Conservation (phyloP, 2,113 vertebrate species). For the Dromas ardeola region DNA sequence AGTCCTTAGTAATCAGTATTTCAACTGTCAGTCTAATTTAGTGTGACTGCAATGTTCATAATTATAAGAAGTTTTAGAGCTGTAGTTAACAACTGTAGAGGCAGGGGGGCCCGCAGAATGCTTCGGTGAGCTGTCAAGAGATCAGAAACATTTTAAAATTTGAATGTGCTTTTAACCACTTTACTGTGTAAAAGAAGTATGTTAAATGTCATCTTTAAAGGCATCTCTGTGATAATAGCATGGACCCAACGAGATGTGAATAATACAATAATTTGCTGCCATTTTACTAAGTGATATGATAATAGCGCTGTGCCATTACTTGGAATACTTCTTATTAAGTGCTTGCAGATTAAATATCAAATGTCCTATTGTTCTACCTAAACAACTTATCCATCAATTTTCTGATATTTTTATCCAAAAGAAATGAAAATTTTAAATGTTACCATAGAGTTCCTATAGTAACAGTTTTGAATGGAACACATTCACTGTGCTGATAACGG, state of each 20-base stretch:
- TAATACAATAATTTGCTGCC: slow-evolving; percentile 73
- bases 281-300: slow-evolving; percentile 71
- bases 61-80: slow-evolving; percentile 74
- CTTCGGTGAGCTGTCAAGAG: slow-evolving; percentile 62
- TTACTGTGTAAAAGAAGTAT: slow-evolving; percentile 59
- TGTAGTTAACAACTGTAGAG: slow-evolving; percentile 63
- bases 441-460: slow-evolving; percentile 50
- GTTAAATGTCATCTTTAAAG: slow-evolving; percentile 69
- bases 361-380: slow-evolving; percentile 69
- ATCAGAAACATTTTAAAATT: slow-evolving; percentile 66
- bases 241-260: slow-evolving; percentile 66
- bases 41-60: slow-evolving; percentile 69
- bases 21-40: slow-evolving; percentile 76
- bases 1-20: slow-evolving; percentile 75
- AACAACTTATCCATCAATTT: slow-evolving; percentile 72
- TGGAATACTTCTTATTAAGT: slow-evolving; percentile 69
- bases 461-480: slow-evolving; percentile 53
- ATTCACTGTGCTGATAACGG: not conserved
- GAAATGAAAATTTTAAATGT: slow-evolving; percentile 51
- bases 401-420: slow-evolving; percentile 72
- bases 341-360: slow-evolving; percentile 66
- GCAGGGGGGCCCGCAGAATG: slow-evolving; percentile 58
- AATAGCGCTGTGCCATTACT: slow-evolving; percentile 68
- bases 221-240: slow-evolving; percentile 61
- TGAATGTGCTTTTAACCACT: slow-evolving; percentile 72